Evolutionary conservation across 2,888 invertebrate species (phyloP), one percentile per base, ranked within the genome.

Genomic region (Halocaridina rubra): DNA sequence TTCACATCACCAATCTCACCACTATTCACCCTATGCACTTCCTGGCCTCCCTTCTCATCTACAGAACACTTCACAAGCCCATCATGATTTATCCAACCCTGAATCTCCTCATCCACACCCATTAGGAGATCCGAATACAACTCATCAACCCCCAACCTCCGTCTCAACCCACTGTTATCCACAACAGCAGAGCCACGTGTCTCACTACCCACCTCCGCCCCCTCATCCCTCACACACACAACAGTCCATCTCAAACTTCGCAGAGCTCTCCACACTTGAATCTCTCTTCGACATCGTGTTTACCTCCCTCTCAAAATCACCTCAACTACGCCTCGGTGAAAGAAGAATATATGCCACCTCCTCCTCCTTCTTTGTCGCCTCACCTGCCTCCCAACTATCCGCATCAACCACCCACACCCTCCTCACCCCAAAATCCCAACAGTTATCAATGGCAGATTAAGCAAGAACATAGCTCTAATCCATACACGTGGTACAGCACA

Each of bases 61-160:
- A 4, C 53, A 53, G 8, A 19, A 1, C 53, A n/a, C n/a, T n/a
- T 53, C 53, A 2, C 53, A 53, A 19, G n/a, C 53, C 16, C 53
- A 53, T 4, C 53, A 53, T 4, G 53, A 53, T 10, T n/a, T 53
- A 19, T 19, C 53, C 53, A 53, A 53, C 19, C 53, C 53, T n/a
- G 22, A 19, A 3, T 78, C 77, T 19, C 59, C 77, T 32, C 59
- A 13, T 33, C 24, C 53, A 46, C 10, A 10, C 53, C 53, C 53
- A n/a, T n/a, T n/a, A n/a, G 10, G n/a, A 4, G 19, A n/a, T 16
- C 19, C 53, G n/a, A 53, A 8, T 24, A 16, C 24, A 16, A 8
- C 39, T 13, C 78, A 61, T 13, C 78, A 78, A 32, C 64, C 78
- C 19, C 19, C 78, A 3, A 61, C 61, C 39, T 78, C 78, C 22